Percentiles rank a stretch among this genome's conserved stretches.
phyloP scores from a whole-genome alignment of 2,888 invertebrate genomes.

The Cheilosia grossa region DNA sequence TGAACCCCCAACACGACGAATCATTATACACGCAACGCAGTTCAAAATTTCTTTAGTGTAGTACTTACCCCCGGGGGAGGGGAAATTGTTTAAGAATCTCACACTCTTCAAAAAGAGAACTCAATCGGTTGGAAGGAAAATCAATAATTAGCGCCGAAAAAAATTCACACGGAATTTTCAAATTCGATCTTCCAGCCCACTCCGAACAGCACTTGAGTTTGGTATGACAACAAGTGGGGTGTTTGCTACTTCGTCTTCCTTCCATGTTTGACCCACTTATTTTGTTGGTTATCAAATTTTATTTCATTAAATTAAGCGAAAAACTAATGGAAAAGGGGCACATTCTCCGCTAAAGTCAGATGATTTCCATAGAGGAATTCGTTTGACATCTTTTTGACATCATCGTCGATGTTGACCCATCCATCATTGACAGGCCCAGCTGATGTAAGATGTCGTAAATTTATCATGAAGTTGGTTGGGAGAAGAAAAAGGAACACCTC shows the following conservation, averaged over 20 bases:
- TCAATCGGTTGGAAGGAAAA: constrained; percentile 49
- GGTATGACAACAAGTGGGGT: constrained; percentile 70
- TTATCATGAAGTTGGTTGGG: constrained; percentile 40
- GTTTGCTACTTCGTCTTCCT: constrained; percentile 31
- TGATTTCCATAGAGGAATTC: constrained; percentile 42
- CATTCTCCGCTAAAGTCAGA: constrained; percentile 10
- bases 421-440: constrained; percentile 60
- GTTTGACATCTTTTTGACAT: constrained; percentile 64
- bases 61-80: background rate
- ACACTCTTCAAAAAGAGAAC: constrained; percentile 24
- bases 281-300: constrained; percentile 44
- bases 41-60: background rate
- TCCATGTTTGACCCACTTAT: constrained; percentile 56
- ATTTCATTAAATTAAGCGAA: constrained; percentile 44
- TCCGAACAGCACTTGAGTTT: constrained; percentile 4
- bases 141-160: constrained; percentile 52
- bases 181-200: constrained; percentile 39
- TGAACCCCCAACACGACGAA: background rate
- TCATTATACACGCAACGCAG: background rate
- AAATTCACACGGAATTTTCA: constrained; percentile 38
- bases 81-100: constrained; percentile 25
- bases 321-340: constrained; percentile 11
- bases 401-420: constrained; percentile 51
- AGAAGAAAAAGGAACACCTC: constrained; percentile 45
- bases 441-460: constrained; percentile 65